Conservation (phyloP, 2,797 vertebrate species). For the Phataginus tricuspis region DNA sequence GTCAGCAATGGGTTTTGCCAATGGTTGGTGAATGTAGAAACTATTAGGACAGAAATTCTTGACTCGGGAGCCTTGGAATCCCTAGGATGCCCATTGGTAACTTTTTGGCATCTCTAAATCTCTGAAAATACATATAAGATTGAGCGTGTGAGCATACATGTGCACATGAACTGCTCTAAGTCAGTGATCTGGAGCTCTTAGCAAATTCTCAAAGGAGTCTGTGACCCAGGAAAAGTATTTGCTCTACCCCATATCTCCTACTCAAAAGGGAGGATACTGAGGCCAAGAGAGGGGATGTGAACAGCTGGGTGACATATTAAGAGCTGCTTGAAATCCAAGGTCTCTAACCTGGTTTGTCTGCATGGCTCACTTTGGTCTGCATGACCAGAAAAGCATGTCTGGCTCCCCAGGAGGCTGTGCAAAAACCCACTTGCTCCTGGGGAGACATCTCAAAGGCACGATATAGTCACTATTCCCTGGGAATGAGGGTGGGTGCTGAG, state of each 20-base stretch:
- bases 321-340: neutral
- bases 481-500: neutral
- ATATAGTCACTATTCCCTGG: neutral
- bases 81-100: neutral
- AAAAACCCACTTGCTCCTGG: neutral
- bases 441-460: neutral
- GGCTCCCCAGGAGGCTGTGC: neutral
- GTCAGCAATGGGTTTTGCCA: neutral
- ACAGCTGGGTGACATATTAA: neutral
- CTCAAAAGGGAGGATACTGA: neutral
- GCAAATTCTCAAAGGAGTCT: neutral
- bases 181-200: neutral
- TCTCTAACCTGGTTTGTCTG: neutral
- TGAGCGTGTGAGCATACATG: neutral
- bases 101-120: neutral
- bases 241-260: neutral
- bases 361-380: neutral
- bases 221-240: neutral
- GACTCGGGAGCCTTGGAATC: neutral
- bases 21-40: neutral
- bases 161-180: neutral
- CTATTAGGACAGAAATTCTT: neutral
- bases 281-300: neutral
- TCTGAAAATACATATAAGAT: neutral
- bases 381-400: neutral